Evolutionary conservation across 2,888 invertebrate species (phyloP), one percentile per base, ranked within the genome.

Genomic region (Dryocosmus kuriphilus): DNA sequence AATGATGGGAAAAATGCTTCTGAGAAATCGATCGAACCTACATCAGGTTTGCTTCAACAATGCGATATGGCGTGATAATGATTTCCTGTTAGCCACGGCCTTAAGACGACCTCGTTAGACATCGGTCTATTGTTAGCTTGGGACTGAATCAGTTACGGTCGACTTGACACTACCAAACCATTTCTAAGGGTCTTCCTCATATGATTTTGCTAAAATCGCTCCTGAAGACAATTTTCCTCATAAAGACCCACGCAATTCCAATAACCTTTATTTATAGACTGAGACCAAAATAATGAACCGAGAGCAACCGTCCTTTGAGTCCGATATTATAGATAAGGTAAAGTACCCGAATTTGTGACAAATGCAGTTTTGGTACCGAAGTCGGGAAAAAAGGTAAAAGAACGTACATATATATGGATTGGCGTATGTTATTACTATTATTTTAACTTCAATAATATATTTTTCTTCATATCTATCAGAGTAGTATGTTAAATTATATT

Each of bases 31-130:
- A 55, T 71, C 51, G n/a, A 71, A 71, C 30, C 32, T 71, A 19
- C 30, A 51, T 30, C 71, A 71, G 51, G n/a, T 81, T 76, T 74
- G 55, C 75, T 75, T 79, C 74, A 81, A 79, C 76, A 62, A 74
- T 77, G 79, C 76, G 78, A 75, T 76, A 63, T 74, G 78, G 78
- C 79, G 78, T 80, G 79, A 81, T 80, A 78, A 80, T 81, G 77
- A 81, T 80, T 81, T 79, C 79, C 74, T 76, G 77, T 80, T 80
- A 80, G 78, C 76, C 71, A 74, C 75, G 79, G 80, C 81, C 81
- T 81, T 73, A 65, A 75, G 78, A 81, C 78, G 78, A 81, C 79
- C 81, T 81, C 81, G 77, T 81, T 79, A 76, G 77, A 78, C 77
- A 79, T 78, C 76, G 51, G 74, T 76, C 79, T 75, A 81, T 79